Base-by-base conservation (phyloP, 2,888 invertebrate genomes). In the Carterocephalus palaemon region DNA sequence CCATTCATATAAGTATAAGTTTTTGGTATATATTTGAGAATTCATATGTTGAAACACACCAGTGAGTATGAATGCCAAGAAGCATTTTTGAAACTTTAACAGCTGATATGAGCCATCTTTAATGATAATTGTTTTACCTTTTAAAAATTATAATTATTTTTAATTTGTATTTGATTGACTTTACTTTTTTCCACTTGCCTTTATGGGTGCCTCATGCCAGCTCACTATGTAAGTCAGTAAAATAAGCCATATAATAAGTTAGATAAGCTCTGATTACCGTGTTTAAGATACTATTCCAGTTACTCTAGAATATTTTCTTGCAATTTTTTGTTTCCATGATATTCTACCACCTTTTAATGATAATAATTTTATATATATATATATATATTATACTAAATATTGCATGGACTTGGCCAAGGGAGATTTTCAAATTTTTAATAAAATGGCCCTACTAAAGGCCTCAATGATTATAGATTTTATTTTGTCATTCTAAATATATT, bases 21-120 rank as follows among this genome's bases (percentile, higher is more conserved):
- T 3, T 43, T 22, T 37, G 38, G 64, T 64, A 61, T 65, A 63
- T 67, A 50, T 56, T 50, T 59, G 60, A 66, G 53, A 56, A 24
- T 3, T 15, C 1, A n/a, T 1, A 19, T 38, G 28, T 28, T 38
- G 12, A 23, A 23, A 13, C 23, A 12, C 47, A 42, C 34, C 46
- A 31, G 51, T 54, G 48, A 9, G 47, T 49, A 38, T 17, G 32
- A 24, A 47, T 48, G 31, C 43, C 16, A 37, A 29, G n/a, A 16
- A 47, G 34, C 40, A 40, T 48, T 47, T 46, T 45, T 31, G 49
- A 45, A 42, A 22, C 7, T 34, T 20, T 7, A 19, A 4, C 3
- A 19, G 17, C 10, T 41, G 10, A 17, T 33, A 23, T 38, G 38
- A 38, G 37, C 7, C 24, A 46, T 17, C 37, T 32, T 32, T 34